phyloP scores from a whole-genome alignment of 2,113 vertebrate genomes.

The Xiphias gladius region DNA sequence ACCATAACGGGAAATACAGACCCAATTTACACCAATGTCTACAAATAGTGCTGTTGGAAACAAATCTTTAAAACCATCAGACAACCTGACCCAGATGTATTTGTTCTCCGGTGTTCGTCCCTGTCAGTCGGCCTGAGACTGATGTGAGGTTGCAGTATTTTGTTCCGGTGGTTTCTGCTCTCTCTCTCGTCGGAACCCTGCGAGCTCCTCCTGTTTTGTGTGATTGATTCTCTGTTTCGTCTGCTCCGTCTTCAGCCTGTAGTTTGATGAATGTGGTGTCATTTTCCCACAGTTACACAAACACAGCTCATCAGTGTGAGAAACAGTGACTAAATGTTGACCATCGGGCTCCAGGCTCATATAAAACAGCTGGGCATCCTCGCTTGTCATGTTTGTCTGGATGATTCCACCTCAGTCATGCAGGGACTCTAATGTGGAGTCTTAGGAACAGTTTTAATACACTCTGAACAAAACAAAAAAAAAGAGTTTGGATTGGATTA shows the following conservation, averaged over 20 bases:
- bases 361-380: no score
- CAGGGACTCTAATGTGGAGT: no score
- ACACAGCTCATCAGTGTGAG: background rate
- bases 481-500: no score
- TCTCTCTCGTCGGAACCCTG: background rate
- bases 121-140: background rate
- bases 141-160: background rate
- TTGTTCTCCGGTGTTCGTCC: no score
- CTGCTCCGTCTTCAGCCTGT: background rate
- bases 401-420: no score
- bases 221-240: background rate
- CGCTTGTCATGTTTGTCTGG: no score
- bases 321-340: background rate
- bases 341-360: background rate
- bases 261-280: background rate
- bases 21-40: background rate
- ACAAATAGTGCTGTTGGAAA: background rate
- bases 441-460: no score
- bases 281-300: background rate
- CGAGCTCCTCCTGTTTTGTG: background rate
- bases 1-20: background rate
- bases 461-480: no score
- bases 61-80: no score
- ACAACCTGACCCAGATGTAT: background rate
- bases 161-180: background rate